phyloP scores from a whole-genome alignment of 2,797 vertebrate genomes.

The Myiotriccus ornatus region DNA sequence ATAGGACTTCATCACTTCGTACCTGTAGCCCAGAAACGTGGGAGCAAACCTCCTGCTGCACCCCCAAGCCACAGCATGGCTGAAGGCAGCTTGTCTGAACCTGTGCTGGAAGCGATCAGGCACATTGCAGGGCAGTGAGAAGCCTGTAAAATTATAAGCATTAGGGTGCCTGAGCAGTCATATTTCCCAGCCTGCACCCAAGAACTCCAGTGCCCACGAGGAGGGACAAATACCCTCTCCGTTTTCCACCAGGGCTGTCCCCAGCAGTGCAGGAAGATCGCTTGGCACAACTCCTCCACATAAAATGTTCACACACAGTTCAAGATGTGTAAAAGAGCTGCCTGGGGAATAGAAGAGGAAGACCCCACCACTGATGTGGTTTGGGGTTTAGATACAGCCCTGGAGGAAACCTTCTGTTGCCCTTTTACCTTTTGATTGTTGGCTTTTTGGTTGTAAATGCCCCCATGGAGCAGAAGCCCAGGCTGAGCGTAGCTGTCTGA shows the following conservation, averaged over 20 bases:
- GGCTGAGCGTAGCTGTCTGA: not conserved
- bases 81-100: not conserved
- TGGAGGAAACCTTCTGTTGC: not conserved
- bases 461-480: not conserved
- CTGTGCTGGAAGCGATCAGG: not conserved
- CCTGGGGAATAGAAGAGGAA: not conserved
- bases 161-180: not conserved
- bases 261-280: not conserved
- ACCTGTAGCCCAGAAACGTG: not conserved
- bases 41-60: not conserved
- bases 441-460: not conserved
- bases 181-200: not conserved
- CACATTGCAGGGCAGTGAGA: not conserved
- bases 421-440: not conserved
- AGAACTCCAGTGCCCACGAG: no score
- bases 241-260: not conserved
- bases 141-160: not conserved
- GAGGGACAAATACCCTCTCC: not conserved
- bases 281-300: not conserved
- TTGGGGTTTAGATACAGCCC: not conserved
- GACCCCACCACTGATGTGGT: not conserved
- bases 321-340: not conserved
- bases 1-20: not conserved
- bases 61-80: not conserved
- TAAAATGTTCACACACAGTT: not conserved